Evolutionary conservation across 2,113 vertebrate genomes (phyloP), one percentile per base, ranked within the genome.

Genomic region (Urocynchramus pylzowi): DNA sequence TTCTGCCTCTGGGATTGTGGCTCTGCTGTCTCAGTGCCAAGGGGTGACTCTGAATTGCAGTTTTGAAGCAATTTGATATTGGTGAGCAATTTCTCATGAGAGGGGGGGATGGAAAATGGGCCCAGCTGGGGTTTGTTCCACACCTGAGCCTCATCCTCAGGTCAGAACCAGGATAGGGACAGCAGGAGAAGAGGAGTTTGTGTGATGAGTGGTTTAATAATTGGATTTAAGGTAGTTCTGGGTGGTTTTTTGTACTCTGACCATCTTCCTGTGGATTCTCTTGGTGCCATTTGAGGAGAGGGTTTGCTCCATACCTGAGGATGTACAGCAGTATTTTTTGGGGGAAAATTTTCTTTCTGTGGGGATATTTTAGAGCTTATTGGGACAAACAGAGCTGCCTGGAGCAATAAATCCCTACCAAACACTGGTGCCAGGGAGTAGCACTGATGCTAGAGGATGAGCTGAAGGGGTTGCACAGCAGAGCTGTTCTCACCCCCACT

Each of bases 321-420:
- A 27, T 37, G 15, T 1, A 6, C 7, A 11, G 16, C 44, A 33
- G 47, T 0, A 1, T 2, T 27, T 27, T 11, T 3, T 13, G 24
- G 16, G 37, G 41, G 23, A 11, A 17, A 27, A 14, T 6, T 7
- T 52, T 4, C 6, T 37, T 44, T 89, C 42, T 57, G 7, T 7
- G 1, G 60, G 5, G 9, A 3, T 47, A 4, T 76, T 65, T 57
- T 41, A 21, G 24, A 53, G 31, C 19, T 39, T 10, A 2, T 41
- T 52, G 41, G 77, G 37, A 22, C 10, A 30, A 54, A 52, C 6
- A 27, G 60, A 65, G 61, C 60, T 81, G 27, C 31, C 31, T 22
- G 24, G 53, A 67, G 52, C 41, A 63, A 18, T 33, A 45, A 45
- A 45, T 26, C 0, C 0, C 1, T 49, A 14, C 4, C 0, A 2